Evolutionary conservation across 2,888 invertebrate species (phyloP).

Genomic region (Phengaris arion): DNA sequence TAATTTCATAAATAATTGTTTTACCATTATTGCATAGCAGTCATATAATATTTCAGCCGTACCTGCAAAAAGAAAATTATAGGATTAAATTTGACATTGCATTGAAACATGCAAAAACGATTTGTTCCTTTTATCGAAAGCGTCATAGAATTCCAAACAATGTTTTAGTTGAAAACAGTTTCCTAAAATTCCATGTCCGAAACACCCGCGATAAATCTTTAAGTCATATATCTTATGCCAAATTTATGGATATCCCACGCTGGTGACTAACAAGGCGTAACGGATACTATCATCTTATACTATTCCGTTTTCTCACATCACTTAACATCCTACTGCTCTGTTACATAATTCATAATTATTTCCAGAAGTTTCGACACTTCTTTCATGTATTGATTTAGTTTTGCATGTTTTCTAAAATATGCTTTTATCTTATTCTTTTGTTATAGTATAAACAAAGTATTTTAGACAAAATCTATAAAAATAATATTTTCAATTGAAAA

Average conservation of each 20-base stretch:
- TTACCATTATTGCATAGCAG: neutral
- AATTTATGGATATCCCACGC: slow-evolving; percentile 29
- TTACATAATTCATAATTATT: slow-evolving; percentile 25
- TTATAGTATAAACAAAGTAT: neutral
- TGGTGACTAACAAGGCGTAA: slow-evolving; percentile 33
- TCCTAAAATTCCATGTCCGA: slow-evolving; percentile 9
- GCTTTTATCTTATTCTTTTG: neutral
- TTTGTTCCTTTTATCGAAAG: neutral
- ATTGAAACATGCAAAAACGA: neutral
- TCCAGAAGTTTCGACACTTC: neutral
- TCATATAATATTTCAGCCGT: neutral
- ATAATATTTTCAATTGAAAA: neutral
- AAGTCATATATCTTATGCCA: slow-evolving; percentile 28
- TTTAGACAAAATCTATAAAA: neutral
- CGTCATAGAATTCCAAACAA: neutral
- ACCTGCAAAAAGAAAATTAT: slow-evolving; percentile 22
- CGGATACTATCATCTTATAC: slow-evolving; percentile 36
- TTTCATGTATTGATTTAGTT: neutral
- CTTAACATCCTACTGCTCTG: slow-evolving; percentile 27
- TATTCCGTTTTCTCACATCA: slow-evolving; percentile 37
- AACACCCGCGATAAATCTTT: slow-evolving; percentile 27
- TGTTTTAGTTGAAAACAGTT: slow-evolving; percentile 5
- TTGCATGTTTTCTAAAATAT: neutral
- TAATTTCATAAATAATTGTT: neutral
- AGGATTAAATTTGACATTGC: neutral